phyloP scores from a whole-genome alignment of 2,113 vertebrate genomes.

The Paralichthys olivaceus region DNA sequence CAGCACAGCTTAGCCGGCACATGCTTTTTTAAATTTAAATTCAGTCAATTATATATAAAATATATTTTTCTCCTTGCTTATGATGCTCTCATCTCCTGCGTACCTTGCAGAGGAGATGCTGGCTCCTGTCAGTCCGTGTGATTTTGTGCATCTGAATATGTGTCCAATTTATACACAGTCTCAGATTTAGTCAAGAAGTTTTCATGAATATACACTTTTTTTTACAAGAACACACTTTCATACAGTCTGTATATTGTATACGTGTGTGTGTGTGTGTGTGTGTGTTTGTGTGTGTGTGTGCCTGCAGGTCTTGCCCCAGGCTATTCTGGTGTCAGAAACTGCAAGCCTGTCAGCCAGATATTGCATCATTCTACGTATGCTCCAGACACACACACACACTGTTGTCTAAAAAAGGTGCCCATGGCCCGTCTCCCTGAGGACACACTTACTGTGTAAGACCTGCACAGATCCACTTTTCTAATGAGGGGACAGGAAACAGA shows the following conservation, averaged over 20 bases:
- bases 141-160: background rate
- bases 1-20: too few relatives aligned
- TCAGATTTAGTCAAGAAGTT: background rate
- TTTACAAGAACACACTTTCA: slow-evolving; percentile 4
- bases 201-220: background rate
- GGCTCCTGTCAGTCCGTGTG: too few relatives aligned
- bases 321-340: slow-evolving; percentile 53
- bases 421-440: background rate
- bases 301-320: slow-evolving; percentile 43
- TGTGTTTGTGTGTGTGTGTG: slow-evolving; percentile 15
- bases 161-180: slow-evolving; percentile 14
- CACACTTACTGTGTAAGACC: slow-evolving; percentile 63
- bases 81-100: too few relatives aligned
- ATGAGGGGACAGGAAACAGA: slow-evolving; percentile 62
- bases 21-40: too few relatives aligned
- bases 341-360: slow-evolving; percentile 39
- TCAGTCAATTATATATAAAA: too few relatives aligned
- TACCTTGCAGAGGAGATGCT: too few relatives aligned
- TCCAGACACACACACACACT: slow-evolving; percentile 8
- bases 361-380: slow-evolving; percentile 40
- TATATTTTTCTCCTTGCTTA: too few relatives aligned
- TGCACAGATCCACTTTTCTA: slow-evolving; percentile 55
- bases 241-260: slow-evolving; percentile 7
- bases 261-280: slow-evolving; percentile 11
- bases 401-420: background rate